Conservation (phyloP, 2,113 vertebrate species). For the Peromyscus californicus region DNA sequence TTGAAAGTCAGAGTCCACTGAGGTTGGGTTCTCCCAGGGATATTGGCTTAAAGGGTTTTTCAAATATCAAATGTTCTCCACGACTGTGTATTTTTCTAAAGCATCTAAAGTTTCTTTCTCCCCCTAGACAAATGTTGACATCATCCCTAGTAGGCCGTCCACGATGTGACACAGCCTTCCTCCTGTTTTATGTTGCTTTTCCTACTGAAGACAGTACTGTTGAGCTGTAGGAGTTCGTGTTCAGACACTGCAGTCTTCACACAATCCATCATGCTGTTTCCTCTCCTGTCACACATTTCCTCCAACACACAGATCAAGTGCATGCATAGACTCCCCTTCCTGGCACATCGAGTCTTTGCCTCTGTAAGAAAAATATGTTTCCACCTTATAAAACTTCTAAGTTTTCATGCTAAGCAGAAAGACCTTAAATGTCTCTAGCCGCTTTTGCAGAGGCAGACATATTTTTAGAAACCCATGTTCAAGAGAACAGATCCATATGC, state of each 20-base stretch:
- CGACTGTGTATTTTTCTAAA: neutral
- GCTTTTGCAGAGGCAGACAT: neutral
- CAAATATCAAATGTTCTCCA: too few relatives aligned
- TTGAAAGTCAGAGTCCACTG: neutral
- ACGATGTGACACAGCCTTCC: too few relatives aligned
- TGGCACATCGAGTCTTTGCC: neutral
- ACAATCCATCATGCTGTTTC: neutral
- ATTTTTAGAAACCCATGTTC: neutral
- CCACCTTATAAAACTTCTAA: neutral
- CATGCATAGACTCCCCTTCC: neutral
- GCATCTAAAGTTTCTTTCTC: accelerated
- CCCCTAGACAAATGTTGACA: neutral
- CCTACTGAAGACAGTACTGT: accelerated
- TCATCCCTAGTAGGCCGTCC: too few relatives aligned
- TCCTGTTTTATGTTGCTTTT: accelerated
- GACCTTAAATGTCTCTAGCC: neutral
- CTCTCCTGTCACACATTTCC: neutral
- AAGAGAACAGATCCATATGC: neutral
- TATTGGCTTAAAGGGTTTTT: neutral
- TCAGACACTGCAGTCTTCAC: neutral
- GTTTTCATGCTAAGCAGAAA: neutral
- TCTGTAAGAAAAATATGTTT: neutral
- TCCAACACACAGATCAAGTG: neutral
- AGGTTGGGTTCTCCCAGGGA: neutral
- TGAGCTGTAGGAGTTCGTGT: accelerated